Percentiles rank a stretch among this genome's conserved stretches.
Evolutionary conservation across 2,113 vertebrate genomes (phyloP).

Genomic region (Eurypyga helias): DNA sequence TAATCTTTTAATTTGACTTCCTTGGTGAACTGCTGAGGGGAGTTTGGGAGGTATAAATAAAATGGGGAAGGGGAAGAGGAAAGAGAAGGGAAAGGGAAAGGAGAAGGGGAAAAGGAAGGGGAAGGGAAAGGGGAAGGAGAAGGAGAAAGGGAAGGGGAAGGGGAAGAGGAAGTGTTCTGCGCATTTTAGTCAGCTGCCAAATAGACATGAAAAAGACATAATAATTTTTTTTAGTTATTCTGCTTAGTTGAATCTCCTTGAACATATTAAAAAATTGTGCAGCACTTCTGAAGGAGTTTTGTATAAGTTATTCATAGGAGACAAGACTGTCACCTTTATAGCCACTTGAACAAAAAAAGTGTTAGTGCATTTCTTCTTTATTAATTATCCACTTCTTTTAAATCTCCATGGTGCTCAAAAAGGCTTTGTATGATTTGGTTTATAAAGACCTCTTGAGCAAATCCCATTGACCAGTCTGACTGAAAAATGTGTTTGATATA

Average conservation of each 20-base stretch:
- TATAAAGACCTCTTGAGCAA: not conserved
- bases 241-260: not conserved
- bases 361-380: not conserved
- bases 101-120: no score
- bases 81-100: no score
- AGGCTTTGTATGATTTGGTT: not conserved
- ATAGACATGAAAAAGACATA: not conserved
- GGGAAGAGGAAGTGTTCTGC: not conserved
- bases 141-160: not conserved
- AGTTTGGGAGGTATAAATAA: not conserved
- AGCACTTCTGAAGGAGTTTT: not conserved
- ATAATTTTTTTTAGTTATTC: not conserved
- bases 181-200: not conserved
- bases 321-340: not conserved
- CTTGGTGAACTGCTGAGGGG: not conserved
- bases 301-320: not conserved
- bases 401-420: not conserved
- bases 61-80: not conserved
- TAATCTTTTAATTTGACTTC: not conserved
- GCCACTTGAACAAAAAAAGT: not conserved
- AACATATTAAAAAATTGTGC: not conserved
- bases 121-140: not conserved
- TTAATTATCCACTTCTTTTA: not conserved
- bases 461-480: not conserved
- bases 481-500: not conserved